These are phyloP conservation scores for Alviniconcha strummeri DNA, from an alignment of 2,888 invertebrate genomes.

Conservation along the genomic window DNA sequence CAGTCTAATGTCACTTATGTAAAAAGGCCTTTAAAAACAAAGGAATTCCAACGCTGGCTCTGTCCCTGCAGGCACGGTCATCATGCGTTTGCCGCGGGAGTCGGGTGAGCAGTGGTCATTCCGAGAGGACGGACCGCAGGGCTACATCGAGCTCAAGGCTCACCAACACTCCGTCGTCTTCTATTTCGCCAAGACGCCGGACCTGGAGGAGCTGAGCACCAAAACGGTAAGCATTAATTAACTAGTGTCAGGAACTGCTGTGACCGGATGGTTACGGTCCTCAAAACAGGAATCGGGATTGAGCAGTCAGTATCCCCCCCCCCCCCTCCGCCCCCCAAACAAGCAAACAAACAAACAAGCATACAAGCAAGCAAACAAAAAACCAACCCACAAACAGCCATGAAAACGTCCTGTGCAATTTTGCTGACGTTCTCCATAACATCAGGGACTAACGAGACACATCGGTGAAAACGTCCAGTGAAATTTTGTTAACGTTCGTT, in stretches of 20 bases:
- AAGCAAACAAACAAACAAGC: not conserved
- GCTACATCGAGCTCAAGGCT: conserved; percentile 37
- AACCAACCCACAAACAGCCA: not conserved
- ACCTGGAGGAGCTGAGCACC: conserved; percentile 13
- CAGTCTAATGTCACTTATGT: too few relatives aligned
- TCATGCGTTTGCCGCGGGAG: conserved; percentile 37
- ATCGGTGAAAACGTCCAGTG: not conserved
- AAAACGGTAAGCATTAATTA: not conserved
- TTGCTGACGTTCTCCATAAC: not conserved
- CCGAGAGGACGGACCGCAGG: conserved; percentile 39
- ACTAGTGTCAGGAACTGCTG: too few relatives aligned
- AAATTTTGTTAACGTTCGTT: not conserved
- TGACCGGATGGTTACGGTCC: too few relatives aligned
- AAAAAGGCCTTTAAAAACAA: too few relatives aligned
- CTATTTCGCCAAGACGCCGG: conserved; percentile 19
- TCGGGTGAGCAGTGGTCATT: conserved; percentile 42
- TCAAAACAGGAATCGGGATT: too few relatives aligned
- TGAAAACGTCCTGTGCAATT: not conserved
- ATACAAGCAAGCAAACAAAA: conserved; percentile 1
- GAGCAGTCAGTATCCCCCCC: not conserved
- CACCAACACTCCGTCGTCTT: conserved; percentile 30
- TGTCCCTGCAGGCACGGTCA: conserved; percentile 32
- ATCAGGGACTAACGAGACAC: not conserved
- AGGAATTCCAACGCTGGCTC: too few relatives aligned
- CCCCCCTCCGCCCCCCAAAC: not conserved